Evolutionary conservation across 2,888 invertebrate species (phyloP), one percentile per base, ranked within the genome.

Genomic region (Julus scanicus): DNA sequence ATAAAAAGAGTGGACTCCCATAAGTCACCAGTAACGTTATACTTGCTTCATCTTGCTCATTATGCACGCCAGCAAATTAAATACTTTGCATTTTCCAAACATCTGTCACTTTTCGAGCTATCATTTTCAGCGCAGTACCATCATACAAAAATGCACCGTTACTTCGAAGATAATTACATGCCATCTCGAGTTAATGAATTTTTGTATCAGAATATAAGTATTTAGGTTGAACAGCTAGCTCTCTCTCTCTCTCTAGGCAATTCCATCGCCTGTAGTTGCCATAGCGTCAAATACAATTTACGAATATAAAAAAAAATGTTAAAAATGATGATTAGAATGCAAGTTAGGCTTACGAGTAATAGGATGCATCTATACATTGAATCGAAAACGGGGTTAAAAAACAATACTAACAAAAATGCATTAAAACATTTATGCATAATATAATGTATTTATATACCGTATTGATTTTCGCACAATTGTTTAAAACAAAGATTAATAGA

Each of bases 61-160:
- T 80, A 80, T 80, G 80, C 80, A 37, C 29, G 80, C 80, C 80
- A 37, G 80, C 80, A 80, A 80, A 80, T 80, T 80, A 80, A 80
- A 80, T 80, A 80, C 80, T 80, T 80, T 80, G 80, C 80, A 80
- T 80, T 80, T 80, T 80, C 80, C 80, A 80, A 80, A 80, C 80
- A 80, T 80, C 80, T 80, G 80, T 80, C 80, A 80, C 80, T 80
- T 80, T 80, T 80, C 80, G 11, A 80, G 80, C 80, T 80, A 80
- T 80, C 80, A 80, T 80, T 80, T 80, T 80, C 80, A 37, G 37
- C 80, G 80, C 37, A 39, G 37, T 80, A 80, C 37, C 80, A 37
- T 15, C 80, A 13, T 39, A 80, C 80, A 80, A 80, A 39, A 80
- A 80, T 80, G 80, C 80, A 80, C 15, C 37, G 80, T 80, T 80